A percentile compares a stretch with the other conserved stretches of the same genome.
Evolutionary conservation across 2,888 invertebrate species (phyloP).

Genomic region (Orthosia incerta): DNA sequence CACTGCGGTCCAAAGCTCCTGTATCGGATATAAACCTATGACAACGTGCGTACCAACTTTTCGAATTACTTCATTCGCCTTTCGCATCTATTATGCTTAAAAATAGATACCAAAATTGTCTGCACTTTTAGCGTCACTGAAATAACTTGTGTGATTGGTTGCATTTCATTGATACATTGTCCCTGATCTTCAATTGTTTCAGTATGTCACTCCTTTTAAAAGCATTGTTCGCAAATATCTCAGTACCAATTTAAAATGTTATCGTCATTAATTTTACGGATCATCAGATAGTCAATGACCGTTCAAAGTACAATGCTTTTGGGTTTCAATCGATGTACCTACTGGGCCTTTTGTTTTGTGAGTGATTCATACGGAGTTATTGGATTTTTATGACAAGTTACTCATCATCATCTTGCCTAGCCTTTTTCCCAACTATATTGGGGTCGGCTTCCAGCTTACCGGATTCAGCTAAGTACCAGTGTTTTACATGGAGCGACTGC

Average conservation of each 20-base stretch:
- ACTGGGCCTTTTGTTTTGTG: slow-evolving; percentile 14
- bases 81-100: slow-evolving; percentile 37
- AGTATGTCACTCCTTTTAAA: slow-evolving; percentile 41
- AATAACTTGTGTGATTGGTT: slow-evolving; percentile 35
- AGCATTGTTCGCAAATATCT: slow-evolving; percentile 64
- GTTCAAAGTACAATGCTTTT: slow-evolving; percentile 49
- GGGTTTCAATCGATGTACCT: slow-evolving; percentile 26
- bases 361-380: slow-evolving; percentile 28
- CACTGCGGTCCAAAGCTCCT: slow-evolving; percentile 67
- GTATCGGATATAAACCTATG: slow-evolving; percentile 73
- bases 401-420: too few relatives aligned
- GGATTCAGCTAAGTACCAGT: too few relatives aligned
- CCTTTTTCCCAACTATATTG: too few relatives aligned
- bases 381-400: slow-evolving; percentile 26
- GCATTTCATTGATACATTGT: slow-evolving; percentile 46
- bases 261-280: slow-evolving; percentile 47
- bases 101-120: slow-evolving; percentile 48
- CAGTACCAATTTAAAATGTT: slow-evolving; percentile 49
- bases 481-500: too few relatives aligned
- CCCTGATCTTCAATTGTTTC: slow-evolving; percentile 63
- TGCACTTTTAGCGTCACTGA: neutral
- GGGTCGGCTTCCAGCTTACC: too few relatives aligned
- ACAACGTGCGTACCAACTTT: slow-evolving; percentile 66
- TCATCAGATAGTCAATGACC: slow-evolving; percentile 56
- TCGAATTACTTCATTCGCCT: slow-evolving; percentile 35